Evolutionary conservation across 64 coral and sea anemone species (phyloP), one percentile per base, ranked within the genome.

Genomic region (Cladopsammia gracilis): DNA sequence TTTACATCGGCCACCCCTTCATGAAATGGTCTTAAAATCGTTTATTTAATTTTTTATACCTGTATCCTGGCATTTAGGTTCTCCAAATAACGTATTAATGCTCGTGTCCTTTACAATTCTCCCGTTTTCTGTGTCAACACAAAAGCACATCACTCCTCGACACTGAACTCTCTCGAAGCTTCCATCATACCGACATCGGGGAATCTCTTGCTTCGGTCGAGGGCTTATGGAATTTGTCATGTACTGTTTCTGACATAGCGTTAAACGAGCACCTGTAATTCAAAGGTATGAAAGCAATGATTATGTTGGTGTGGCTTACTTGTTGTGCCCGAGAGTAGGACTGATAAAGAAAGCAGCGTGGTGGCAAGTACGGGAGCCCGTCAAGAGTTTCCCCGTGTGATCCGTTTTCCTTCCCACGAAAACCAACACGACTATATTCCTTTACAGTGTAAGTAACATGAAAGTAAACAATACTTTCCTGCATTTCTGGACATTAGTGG

Each of bases 71-170:
- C 94, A 96, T 59, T 75, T 85, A 22, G 95, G 95, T 69, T 77
- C 81, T 56, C 95, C 95, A 59, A 89, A 22, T 19, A 71, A 58
- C 34, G 75, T 67, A 25, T 59, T 89, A 8, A 96, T 83, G 24
- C 87, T 87, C 0, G 90, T 93, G 9, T 81, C 95, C 18, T n/a
- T 72, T 20, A 83, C 24, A 68, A 56, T 58, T 64, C 68, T 59
- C 16, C 95, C 95, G 71, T 20, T 96, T 25, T 89, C 78, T 22
- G 73, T 16, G 48, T 96, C 90, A 49, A 96, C 95, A 76, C 95
- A 96, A 22, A 71, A 96, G 58, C 95, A 96, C 0, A 25, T 84
- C n/a, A 61, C 18, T 7, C 86, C 95, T 20, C 71, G 67, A 22
- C 95, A 96, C 56, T 96, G 95, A 8, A 93, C 52, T 8, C 52